A percentile compares a stretch with the other conserved stretches of the same genome.
Evolutionary conservation across 2,113 vertebrate species (phyloP).

Genomic region (Rhea pennata): DNA sequence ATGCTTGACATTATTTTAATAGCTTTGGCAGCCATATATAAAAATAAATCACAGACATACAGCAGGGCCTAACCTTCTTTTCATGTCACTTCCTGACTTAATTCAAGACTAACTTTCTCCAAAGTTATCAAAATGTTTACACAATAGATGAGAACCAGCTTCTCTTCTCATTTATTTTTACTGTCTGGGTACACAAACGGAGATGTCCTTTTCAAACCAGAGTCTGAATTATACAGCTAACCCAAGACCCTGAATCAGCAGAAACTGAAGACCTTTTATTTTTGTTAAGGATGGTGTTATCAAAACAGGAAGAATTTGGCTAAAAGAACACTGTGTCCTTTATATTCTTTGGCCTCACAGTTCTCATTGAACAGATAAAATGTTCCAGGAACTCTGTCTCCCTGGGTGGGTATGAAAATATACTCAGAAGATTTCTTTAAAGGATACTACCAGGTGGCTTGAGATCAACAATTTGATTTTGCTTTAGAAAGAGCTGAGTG

Average conservation of each 20-base stretch:
- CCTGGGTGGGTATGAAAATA: slow-evolving; percentile 20
- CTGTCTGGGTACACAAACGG: neutral
- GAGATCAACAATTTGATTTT: neutral
- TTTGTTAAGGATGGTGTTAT: neutral
- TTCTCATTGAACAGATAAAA: neutral
- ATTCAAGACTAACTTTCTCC: neutral
- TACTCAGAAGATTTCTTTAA: neutral
- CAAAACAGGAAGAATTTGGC: slow-evolving; percentile 40
- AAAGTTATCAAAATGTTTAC: slow-evolving; percentile 13
- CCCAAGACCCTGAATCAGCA: neutral
- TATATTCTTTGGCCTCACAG: neutral
- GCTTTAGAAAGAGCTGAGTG: neutral
- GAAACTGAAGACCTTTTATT: slow-evolving; percentile 21
- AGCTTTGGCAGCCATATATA: neutral
- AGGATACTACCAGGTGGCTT: neutral
- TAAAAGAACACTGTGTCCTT: slow-evolving; percentile 37
- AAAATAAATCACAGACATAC: slow-evolving; percentile 8
- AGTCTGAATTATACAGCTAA: neutral
- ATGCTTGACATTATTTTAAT: slow-evolving; percentile 16
- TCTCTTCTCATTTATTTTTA: neutral
- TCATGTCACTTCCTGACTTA: neutral
- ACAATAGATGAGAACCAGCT: neutral
- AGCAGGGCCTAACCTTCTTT: neutral
- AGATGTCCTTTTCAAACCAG: neutral
- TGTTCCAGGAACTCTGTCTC: neutral